A percentile compares a stretch with the other conserved stretches of the same genome.
Conservation (phyloP, 2,113 vertebrate genomes). For the Istiophorus platypterus region DNA sequence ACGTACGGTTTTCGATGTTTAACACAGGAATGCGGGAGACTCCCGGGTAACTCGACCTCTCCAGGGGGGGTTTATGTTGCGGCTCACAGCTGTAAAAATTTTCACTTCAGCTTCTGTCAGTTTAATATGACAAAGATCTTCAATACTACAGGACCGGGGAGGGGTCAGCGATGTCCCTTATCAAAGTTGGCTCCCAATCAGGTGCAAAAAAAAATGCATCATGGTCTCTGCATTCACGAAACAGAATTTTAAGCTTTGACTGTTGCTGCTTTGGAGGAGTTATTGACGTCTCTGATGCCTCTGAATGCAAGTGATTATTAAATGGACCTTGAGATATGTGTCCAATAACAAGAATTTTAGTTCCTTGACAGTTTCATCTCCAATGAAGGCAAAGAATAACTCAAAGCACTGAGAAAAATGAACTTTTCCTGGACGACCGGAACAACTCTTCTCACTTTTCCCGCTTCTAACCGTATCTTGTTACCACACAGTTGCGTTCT, state of each 20-base stretch:
- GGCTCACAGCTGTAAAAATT: too few relatives aligned
- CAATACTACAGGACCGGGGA: background rate
- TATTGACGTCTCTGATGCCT: background rate
- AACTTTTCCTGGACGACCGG: background rate
- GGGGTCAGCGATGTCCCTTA: background rate
- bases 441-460: background rate
- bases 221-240: too few relatives aligned
- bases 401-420: background rate
- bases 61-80: too few relatives aligned
- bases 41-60: background rate
- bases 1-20: background rate
- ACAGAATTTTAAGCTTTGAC: background rate
- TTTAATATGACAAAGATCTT: background rate
- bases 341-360: background rate
- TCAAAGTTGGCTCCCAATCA: background rate
- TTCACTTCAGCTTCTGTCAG: too few relatives aligned
- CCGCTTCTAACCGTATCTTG: background rate
- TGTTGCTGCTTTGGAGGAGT: background rate
- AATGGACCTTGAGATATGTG: background rate
- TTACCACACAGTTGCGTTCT: slow-evolving; percentile 86
- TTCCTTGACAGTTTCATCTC: background rate
- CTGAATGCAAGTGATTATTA: background rate
- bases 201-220: too few relatives aligned
- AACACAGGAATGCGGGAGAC: background rate
- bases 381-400: background rate